Evolutionary conservation across 2,888 invertebrate genomes (phyloP).

Genomic region (Pollenia amentaria): DNA sequence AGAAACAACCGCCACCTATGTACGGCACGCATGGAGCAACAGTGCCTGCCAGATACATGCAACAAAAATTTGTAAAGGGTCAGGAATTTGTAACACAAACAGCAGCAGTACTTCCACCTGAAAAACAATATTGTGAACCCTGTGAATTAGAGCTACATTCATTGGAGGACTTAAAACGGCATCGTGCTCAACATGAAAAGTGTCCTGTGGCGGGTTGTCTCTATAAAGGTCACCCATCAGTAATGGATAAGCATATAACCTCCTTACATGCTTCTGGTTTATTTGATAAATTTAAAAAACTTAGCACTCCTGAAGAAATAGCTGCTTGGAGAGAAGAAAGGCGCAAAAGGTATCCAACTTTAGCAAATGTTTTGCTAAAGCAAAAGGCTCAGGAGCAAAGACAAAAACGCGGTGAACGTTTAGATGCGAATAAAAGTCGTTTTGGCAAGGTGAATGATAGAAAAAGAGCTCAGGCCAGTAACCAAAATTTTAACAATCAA

Average conservation of each 20-base stretch:
- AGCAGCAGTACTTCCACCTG: constrained; percentile 6
- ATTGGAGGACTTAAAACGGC: constrained; percentile 87
- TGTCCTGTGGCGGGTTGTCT: constrained; percentile 92
- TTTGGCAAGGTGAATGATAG: constrained; percentile 84
- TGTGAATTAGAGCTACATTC: constrained; percentile 91
- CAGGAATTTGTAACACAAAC: not conserved
- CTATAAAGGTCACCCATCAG: constrained; percentile 78
- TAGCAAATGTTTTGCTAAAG: constrained; percentile 88
- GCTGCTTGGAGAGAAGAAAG: constrained; percentile 93
- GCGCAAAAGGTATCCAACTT: constrained; percentile 89
- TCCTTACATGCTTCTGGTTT: constrained; percentile 94
- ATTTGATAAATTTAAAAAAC: constrained; percentile 90
- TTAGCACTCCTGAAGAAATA: constrained; percentile 92
- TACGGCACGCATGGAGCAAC: constrained; percentile 83
- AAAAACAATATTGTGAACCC: constrained; percentile 89
- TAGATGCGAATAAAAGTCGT: constrained; percentile 85
- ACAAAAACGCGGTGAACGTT: constrained; percentile 90
- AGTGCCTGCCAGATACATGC: constrained; percentile 80
- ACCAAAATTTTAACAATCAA: not conserved
- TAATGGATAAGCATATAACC: constrained; percentile 92
- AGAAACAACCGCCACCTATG: constrained; percentile 84
- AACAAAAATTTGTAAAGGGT: not conserved
- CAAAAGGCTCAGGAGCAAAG: constrained; percentile 88
- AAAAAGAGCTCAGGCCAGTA: constrained; percentile 75
- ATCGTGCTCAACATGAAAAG: constrained; percentile 90